These are phyloP conservation scores for Pachyramphus minor DNA, from an alignment of 2,113 vertebrate species.

Conservation along the genomic window DNA sequence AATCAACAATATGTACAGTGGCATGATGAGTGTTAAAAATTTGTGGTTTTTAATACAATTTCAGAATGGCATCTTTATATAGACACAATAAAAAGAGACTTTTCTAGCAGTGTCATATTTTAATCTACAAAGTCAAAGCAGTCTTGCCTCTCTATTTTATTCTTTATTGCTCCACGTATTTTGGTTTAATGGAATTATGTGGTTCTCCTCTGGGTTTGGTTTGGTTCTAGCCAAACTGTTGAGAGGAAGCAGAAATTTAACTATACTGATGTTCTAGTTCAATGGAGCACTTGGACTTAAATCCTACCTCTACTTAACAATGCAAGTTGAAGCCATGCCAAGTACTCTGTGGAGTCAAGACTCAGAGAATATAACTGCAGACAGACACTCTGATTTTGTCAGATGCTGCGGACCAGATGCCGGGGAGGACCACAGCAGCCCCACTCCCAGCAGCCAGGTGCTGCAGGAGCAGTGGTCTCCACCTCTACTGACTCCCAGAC, in stretches of 20 bases:
- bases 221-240: background rate
- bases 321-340: background rate
- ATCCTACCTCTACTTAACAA: background rate
- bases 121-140: background rate
- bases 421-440: rapidly evolving
- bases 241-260: background rate
- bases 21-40: background rate
- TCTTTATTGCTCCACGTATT: background rate
- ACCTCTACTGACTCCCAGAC: background rate
- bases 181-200: background rate
- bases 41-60: background rate
- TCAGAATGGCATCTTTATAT: background rate
- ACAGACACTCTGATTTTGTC: background rate
- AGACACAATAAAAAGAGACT: background rate
- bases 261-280: background rate
- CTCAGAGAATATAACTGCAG: background rate
- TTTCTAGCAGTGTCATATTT: background rate
- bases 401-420: background rate
- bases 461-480: background rate
- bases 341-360: background rate
- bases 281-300: background rate
- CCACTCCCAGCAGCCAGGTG: background rate
- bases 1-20: background rate
- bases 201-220: background rate
- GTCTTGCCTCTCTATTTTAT: background rate